Conservation (phyloP, 2,113 vertebrate species). For the Pipa parva region DNA sequence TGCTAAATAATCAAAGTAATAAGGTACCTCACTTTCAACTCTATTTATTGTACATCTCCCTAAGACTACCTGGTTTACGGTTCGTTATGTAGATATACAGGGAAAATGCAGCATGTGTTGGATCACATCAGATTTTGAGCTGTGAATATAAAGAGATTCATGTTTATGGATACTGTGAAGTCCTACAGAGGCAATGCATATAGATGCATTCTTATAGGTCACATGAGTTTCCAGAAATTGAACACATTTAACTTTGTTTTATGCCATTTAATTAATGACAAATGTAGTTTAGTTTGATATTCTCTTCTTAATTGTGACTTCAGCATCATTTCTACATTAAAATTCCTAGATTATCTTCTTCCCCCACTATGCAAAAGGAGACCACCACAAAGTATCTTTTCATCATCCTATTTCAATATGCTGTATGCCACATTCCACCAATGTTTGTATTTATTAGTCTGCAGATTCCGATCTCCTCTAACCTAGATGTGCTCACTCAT, state of each 20-base stretch:
- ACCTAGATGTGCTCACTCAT: slow-evolving; percentile 61
- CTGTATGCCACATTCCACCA: slow-evolving; percentile 46
- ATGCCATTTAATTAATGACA: slow-evolving; percentile 27
- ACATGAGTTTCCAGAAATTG: no score
- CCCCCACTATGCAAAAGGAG: slow-evolving; percentile 7
- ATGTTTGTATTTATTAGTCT: slow-evolving; percentile 49
- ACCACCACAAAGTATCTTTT: slow-evolving; percentile 51
- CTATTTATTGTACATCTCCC: no score
- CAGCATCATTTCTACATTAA: slow-evolving; percentile 40
- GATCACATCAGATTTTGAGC: no score
- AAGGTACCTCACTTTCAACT: no score
- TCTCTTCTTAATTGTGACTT: slow-evolving; percentile 43
- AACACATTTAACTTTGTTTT: not conserved
- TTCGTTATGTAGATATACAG: no score
- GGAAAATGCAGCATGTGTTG: no score
- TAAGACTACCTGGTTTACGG: no score
- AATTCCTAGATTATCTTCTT: slow-evolving; percentile 46
- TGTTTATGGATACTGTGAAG: no score
- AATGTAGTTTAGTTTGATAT: slow-evolving; percentile 39
- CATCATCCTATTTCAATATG: slow-evolving; percentile 52
- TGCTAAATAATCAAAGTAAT: no score
- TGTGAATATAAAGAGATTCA: no score
- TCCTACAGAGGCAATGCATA: no score
- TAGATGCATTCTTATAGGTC: no score
- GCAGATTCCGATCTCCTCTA: slow-evolving; percentile 62